Evolutionary conservation across 2,888 invertebrate genomes (phyloP).

Genomic region (Cerastis rubricosa): DNA sequence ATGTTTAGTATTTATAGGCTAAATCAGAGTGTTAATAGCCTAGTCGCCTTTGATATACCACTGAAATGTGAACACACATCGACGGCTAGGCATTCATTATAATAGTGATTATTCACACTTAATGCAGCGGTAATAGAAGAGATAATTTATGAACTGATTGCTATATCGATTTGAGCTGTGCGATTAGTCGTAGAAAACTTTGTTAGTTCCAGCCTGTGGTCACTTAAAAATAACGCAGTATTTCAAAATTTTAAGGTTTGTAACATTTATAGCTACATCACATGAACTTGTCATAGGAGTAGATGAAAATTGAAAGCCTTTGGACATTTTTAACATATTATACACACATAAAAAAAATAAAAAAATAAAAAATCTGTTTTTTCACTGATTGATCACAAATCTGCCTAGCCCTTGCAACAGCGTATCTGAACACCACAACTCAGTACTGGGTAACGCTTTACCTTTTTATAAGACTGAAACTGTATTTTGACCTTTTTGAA

Average conservation of each 20-base stretch:
- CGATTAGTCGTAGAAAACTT: background rate
- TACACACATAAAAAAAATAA: no score
- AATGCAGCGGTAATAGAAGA: slow-evolving; percentile 3
- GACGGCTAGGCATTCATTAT: slow-evolving; percentile 13
- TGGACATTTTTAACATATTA: no score
- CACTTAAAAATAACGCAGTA: background rate
- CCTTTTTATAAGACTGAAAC: background rate
- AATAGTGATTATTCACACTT: slow-evolving; percentile 40
- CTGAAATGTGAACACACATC: background rate
- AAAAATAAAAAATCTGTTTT: no score
- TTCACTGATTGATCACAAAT: background rate
- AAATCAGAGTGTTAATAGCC: background rate
- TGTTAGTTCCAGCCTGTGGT: no score
- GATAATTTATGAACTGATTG: slow-evolving; percentile 18
- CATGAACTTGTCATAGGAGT: background rate
- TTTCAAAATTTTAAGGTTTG: background rate
- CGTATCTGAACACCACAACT: background rate
- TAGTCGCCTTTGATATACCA: slow-evolving; percentile 21
- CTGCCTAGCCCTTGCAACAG: no score
- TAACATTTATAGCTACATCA: background rate
- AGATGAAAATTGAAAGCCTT: background rate
- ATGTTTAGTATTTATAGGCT: background rate
- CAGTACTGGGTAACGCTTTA: background rate
- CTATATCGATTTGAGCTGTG: slow-evolving; percentile 33
- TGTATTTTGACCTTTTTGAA: background rate